Base-by-base conservation (phyloP, 1,140 invertebrate genomes). In the Lamellibrachia luymesi region DNA sequence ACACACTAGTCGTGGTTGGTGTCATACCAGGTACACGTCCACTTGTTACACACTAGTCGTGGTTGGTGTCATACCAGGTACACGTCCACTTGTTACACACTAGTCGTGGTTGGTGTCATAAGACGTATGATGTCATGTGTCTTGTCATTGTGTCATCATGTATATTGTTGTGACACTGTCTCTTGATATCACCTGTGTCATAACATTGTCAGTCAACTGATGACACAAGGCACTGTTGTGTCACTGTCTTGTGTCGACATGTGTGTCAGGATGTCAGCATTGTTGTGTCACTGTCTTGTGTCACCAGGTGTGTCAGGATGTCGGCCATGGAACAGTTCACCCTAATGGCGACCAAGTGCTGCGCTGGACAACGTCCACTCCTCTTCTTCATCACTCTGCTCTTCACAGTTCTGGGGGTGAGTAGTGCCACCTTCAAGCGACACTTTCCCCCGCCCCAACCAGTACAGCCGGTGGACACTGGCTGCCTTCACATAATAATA, bases 261-360 rank as follows among this genome's bases (percentile, higher is more conserved):
- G 90, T 95, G 97, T 38, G 97, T 99, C 91, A 97, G 98, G 92
- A 97, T 97, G 93, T 97, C 97, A 50, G 98, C 98, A 89, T 17
- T 89, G 80, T 89, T 89, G 13, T 89, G 80, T n/a, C n/a, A n/a
- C n/a, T 91, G 10, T 91, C 17, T 91, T 49, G 49, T 7, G 2
- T 95, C 91, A 93, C 96, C n/a, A n/a, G 96, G 90, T 95, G 97
- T 38, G 97, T 99, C 91, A 97, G 98, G 92, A 97, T 97, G 93
- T 97, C 97, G 49, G 98, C 98, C 1, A 97, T 97, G 1, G 98
- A 99, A 95, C 98, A 98, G 96, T 97, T 99, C 96, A 97, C 98
- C 93, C 96, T 98, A 25, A 98, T 98, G 94, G 98, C 98, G 93
- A 97, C 98, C 92, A 97, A 98, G 97, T 97, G 97, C 94, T 97